phyloP scores from a whole-genome alignment of 2,888 invertebrate genomes.

The Scaptomyza flava region DNA sequence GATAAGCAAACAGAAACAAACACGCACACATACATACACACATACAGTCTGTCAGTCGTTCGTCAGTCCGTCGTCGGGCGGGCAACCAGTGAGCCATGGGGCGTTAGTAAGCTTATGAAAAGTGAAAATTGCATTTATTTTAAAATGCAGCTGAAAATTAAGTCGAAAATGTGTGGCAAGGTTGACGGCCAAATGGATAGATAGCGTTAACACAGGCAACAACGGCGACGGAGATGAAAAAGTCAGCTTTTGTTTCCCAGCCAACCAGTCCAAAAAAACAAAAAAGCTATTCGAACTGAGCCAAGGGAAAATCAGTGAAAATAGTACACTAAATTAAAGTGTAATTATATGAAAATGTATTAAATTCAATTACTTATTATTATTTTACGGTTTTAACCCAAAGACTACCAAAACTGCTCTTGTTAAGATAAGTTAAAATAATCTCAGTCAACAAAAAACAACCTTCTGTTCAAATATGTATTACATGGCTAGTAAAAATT shows the following conservation, averaged over 20 bases:
- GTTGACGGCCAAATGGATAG: slow-evolving; percentile 20
- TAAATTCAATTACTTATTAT: background rate
- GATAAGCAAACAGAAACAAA: slow-evolving; percentile 29
- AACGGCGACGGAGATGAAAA: slow-evolving; percentile 19
- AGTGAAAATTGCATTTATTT: slow-evolving; percentile 76
- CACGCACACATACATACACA: slow-evolving; percentile 23
- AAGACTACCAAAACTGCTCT: background rate
- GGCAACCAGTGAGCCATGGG: slow-evolving; percentile 54
- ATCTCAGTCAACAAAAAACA: background rate
- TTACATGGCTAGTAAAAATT: too few species aligned
- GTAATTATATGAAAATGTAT: too few species aligned
- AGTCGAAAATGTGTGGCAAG: slow-evolving; percentile 56
- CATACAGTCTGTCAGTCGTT: slow-evolving; percentile 34
- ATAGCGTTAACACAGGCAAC: slow-evolving; percentile 3
- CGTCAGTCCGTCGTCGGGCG: slow-evolving; percentile 11
- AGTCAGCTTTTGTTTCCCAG: slow-evolving; percentile 10
- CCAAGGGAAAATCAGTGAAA: slow-evolving; percentile 20
- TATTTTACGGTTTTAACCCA: background rate
- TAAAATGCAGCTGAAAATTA: slow-evolving; percentile 71
- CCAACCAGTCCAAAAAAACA: slow-evolving; percentile 29
- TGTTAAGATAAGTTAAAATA: background rate
- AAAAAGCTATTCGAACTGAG: slow-evolving; percentile 15
- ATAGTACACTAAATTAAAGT: too few species aligned
- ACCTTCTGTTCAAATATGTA: too few species aligned
- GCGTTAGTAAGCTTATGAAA: slow-evolving; percentile 54